Conservation (phyloP, 2,888 invertebrate genomes). For the Lepetodrilus schrolli region DNA sequence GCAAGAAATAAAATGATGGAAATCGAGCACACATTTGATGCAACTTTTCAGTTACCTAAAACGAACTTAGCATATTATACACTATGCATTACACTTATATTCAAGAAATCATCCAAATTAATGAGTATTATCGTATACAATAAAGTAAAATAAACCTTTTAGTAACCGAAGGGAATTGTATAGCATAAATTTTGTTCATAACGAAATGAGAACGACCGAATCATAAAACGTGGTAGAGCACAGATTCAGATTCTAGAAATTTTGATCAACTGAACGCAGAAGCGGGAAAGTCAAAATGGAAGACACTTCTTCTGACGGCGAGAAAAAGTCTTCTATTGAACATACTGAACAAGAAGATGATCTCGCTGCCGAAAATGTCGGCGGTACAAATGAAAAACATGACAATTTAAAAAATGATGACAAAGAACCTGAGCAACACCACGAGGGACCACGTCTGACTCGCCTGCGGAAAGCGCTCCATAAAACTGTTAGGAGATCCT, state of each 20-base stretch:
- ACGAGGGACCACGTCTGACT: background rate
- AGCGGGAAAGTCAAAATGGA: conserved; percentile 28
- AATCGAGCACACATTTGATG: too few species aligned
- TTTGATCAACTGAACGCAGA: background rate
- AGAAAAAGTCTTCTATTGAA: too few species aligned
- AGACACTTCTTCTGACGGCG: too few species aligned
- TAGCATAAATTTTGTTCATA: background rate
- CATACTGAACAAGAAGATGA: too few species aligned
- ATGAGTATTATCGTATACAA: too few species aligned
- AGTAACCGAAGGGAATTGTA: background rate
- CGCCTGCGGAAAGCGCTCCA: background rate
- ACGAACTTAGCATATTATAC: too few species aligned
- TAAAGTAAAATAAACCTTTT: background rate
- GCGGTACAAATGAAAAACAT: background rate
- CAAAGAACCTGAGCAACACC: background rate
- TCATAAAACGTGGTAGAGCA: background rate
- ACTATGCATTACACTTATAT: too few species aligned
- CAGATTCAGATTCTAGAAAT: too few species aligned
- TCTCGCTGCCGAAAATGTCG: background rate
- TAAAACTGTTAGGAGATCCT: conserved; percentile 22
- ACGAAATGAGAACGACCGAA: background rate
- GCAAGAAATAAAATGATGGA: too few species aligned
- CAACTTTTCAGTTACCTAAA: too few species aligned
- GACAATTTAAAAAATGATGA: background rate
- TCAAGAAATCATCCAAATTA: too few species aligned